Conservation (phyloP, 2,113 vertebrate species). For the human (Homo sapiens) region DNA sequence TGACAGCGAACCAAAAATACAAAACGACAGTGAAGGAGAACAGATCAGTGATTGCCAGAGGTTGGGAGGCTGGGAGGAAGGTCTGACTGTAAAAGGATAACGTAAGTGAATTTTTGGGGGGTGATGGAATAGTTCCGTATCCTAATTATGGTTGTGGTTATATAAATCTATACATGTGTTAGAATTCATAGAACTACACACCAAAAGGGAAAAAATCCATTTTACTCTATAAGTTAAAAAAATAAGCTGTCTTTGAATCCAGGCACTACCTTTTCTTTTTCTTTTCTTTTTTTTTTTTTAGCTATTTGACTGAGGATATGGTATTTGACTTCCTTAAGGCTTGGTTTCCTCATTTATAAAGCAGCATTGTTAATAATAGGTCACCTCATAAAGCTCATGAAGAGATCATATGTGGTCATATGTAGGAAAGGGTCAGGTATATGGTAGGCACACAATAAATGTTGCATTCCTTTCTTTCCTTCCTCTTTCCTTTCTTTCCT, state of each 20-base stretch:
- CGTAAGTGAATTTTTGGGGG: neutral
- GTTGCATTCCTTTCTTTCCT: neutral
- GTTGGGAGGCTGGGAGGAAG: neutral
- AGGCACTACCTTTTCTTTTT: neutral
- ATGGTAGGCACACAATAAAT: neutral
- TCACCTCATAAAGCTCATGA: neutral
- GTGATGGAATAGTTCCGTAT: neutral
- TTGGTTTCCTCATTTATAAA: neutral
- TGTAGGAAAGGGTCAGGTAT: neutral
- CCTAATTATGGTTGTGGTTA: neutral
- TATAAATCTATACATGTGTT: neutral
- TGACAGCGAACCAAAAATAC: neutral
- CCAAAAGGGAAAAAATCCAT: neutral
- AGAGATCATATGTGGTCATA: neutral
- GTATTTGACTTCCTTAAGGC: neutral
- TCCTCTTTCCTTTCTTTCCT: neutral
- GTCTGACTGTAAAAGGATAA: neutral
- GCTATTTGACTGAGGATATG: neutral
- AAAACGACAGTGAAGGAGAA: neutral
- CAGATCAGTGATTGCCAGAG: neutral
- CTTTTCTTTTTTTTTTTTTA: neutral
- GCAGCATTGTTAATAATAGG: neutral
- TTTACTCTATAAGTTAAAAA: neutral
- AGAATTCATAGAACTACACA: neutral
- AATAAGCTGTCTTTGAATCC: neutral